Evolutionary conservation across 2,113 vertebrate species (phyloP).

Genomic region (Mesembrinibis cayennensis): DNA sequence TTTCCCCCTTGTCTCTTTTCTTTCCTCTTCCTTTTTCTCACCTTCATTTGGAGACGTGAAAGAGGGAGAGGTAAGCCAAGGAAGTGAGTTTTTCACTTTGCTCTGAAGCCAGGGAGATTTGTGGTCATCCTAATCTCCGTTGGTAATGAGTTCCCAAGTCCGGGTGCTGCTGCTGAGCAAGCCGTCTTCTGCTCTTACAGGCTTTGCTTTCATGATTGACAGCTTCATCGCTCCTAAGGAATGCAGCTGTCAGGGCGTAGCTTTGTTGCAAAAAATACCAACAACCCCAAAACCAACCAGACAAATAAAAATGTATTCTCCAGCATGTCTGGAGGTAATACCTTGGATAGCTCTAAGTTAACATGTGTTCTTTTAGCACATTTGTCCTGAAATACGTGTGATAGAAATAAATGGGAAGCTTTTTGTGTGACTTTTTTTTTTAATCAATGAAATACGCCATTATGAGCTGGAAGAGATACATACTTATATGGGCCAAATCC

Average conservation of each 20-base stretch:
- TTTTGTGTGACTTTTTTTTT: neutral
- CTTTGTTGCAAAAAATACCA: neutral
- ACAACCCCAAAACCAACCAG: neutral
- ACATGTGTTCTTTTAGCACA: neutral
- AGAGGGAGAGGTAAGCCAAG: neutral
- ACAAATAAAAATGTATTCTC: neutral
- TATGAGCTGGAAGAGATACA: slow-evolving; percentile 2
- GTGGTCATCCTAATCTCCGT: neutral
- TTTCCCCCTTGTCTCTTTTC: neutral
- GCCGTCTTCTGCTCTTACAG: neutral
- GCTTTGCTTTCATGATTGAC: neutral
- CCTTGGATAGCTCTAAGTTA: neutral
- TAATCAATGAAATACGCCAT: neutral
- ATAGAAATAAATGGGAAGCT: neutral
- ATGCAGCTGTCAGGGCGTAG: neutral
- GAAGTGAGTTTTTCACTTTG: neutral
- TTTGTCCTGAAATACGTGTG: neutral
- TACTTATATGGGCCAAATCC: neutral
- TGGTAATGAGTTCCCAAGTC: neutral
- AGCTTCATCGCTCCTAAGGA: neutral
- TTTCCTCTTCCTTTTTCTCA: neutral
- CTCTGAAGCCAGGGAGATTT: neutral
- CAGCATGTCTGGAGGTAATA: neutral
- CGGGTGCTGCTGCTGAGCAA: neutral
- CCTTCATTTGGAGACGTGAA: neutral